Conservation (phyloP, 2,888 invertebrate genomes). For the Zonitis immaculata region DNA sequence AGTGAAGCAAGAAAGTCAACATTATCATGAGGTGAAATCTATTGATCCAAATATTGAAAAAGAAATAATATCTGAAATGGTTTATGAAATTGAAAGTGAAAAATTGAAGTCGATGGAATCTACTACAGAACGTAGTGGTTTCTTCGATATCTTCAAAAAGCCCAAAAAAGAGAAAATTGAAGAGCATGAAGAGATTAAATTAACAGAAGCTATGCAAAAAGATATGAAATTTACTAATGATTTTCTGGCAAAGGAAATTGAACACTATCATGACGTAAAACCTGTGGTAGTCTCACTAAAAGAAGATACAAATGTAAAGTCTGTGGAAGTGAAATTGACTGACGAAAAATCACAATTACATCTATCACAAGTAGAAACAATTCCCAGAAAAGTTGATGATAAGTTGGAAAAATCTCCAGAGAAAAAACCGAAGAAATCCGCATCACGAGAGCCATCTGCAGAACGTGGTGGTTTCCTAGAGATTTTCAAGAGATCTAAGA, state of each 20-base stretch:
- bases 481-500: not conserved
- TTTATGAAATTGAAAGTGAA: not conserved
- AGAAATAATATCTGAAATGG: not conserved
- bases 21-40: slow-evolving; percentile 36
- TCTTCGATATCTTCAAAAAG: not conserved
- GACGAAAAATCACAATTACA: no score
- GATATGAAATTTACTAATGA: slow-evolving; percentile 20
- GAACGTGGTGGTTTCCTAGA: not conserved
- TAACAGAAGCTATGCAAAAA: slow-evolving; percentile 9
- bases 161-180: not conserved
- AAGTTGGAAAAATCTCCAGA: not conserved
- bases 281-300: no score
- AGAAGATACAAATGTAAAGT: no score
- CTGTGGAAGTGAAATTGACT: no score
- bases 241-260: slow-evolving; percentile 26
- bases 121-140: not conserved
- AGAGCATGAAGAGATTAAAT: no score
- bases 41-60: not conserved
- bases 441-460: not conserved
- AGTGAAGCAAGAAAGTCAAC: slow-evolving; percentile 33
- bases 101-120: not conserved
- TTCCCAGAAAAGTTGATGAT: not conserved
- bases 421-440: not conserved
- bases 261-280: slow-evolving; percentile 24
- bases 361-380: no score